Conservation (phyloP, 2,888 invertebrate species). For the Torymus aiolomorphi region DNA sequence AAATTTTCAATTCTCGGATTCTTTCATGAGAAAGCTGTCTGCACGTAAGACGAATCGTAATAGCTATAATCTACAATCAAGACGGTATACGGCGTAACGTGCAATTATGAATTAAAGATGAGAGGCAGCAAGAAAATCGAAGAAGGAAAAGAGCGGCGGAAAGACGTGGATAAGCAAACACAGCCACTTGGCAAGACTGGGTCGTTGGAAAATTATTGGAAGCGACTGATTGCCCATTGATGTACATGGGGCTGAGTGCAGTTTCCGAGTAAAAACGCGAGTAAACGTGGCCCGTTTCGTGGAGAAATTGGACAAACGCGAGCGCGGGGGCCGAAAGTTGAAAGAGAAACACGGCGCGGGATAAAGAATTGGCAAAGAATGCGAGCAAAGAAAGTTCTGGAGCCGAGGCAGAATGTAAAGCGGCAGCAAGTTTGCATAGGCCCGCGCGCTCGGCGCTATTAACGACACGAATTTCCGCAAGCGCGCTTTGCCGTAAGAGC, state of each 20-base stretch:
- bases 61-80: conserved; percentile 74
- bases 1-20: too few species aligned
- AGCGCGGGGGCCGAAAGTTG: too few species aligned
- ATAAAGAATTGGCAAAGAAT: too few species aligned
- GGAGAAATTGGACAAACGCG: too few species aligned
- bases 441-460: too few species aligned
- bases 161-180: conserved; percentile 9
- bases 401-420: background rate
- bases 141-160: background rate
- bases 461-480: background rate
- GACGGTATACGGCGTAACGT: conserved; percentile 61
- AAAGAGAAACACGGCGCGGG: too few species aligned
- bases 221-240: conserved; percentile 33
- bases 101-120: conserved; percentile 70
- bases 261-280: too few species aligned
- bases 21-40: background rate
- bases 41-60: conserved; percentile 58
- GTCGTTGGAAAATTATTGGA: conserved; percentile 31
- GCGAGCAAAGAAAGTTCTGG: too few species aligned
- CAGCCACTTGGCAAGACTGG: conserved; percentile 13
- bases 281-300: too few species aligned
- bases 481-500: background rate
- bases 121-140: conserved; percentile 44
- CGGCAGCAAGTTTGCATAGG: too few species aligned
- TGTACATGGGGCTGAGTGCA: too few species aligned